Conservation (phyloP, 2,888 invertebrate genomes). For the Pilophorus perplexus region DNA sequence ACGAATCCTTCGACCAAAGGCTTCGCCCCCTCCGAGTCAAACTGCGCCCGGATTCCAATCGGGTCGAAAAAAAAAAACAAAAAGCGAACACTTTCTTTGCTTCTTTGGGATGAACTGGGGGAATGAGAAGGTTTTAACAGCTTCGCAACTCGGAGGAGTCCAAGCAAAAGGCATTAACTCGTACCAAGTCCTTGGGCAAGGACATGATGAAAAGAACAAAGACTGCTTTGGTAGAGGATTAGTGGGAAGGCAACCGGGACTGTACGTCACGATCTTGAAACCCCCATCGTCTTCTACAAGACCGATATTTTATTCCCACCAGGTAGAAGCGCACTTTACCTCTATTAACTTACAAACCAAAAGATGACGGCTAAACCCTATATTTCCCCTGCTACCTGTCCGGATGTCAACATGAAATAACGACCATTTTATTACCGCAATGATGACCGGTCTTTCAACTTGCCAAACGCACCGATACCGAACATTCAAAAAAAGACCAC, state of each 20-base stretch:
- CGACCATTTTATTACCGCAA: neutral
- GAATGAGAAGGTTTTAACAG: conserved; percentile 7
- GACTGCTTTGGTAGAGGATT: conserved; percentile 7
- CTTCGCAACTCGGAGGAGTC: conserved; percentile 1
- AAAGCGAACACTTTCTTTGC: conserved; percentile 31
- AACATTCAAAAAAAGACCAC: neutral
- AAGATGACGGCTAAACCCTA: conserved; percentile 4
- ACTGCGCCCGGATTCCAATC: conserved; percentile 38
- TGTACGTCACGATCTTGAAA: conserved; percentile 36
- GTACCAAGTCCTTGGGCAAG: conserved; percentile 22
- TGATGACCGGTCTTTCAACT: neutral
- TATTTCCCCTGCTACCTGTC: conserved; percentile 11
- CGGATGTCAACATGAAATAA: conserved; percentile 4
- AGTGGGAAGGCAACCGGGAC: conserved; percentile 17
- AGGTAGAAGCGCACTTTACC: neutral
- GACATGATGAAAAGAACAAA: conserved; percentile 34
- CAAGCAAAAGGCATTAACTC: neutral
- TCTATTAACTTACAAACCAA: conserved; percentile 1
- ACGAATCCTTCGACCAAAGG: conserved; percentile 32
- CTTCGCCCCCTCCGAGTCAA: conserved; percentile 24
- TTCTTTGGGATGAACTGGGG: conserved; percentile 8
- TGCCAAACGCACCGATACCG: neutral
- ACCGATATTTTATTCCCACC: conserved; percentile 17
- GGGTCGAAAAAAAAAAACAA: conserved; percentile 33
- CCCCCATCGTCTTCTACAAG: conserved; percentile 12